phyloP scores from a whole-genome alignment of 2,888 invertebrate genomes.

The Onchidella celtica region DNA sequence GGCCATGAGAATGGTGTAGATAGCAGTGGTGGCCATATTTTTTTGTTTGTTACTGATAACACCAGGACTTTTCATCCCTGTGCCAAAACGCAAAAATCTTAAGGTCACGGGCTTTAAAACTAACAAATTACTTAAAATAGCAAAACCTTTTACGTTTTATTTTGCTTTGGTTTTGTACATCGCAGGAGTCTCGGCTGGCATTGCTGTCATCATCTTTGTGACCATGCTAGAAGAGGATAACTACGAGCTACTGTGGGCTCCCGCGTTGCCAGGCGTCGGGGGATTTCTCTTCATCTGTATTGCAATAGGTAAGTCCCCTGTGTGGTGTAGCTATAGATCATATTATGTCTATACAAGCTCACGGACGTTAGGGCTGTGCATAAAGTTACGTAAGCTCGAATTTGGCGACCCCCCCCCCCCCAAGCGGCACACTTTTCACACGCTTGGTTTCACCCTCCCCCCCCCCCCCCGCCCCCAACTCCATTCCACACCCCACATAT shows the following conservation, averaged over 20 bases:
- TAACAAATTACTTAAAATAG: too few relatives aligned
- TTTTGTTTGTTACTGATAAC: too few relatives aligned
- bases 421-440: too few relatives aligned
- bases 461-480: too few relatives aligned
- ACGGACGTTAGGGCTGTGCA: background rate
- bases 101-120: too few relatives aligned
- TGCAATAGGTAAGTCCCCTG: conserved; percentile 51
- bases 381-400: background rate
- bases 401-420: background rate
- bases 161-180: too few relatives aligned
- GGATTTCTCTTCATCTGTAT: conserved; percentile 54
- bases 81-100: too few relatives aligned
- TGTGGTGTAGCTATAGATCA: too few relatives aligned
- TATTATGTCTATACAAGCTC: background rate
- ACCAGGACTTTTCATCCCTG: too few relatives aligned
- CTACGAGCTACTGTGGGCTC: conserved; percentile 55
- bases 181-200: conserved; percentile 56
- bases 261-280: conserved; percentile 55
- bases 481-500: too few relatives aligned
- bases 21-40: background rate
- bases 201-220: conserved; percentile 56
- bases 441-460: too few relatives aligned
- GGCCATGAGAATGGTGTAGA: background rate
- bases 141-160: too few relatives aligned
- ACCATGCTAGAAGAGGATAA: conserved; percentile 56